These are phyloP conservation scores for Nycticebus coucang DNA, from an alignment of 2,113 vertebrate species.

Conservation along the genomic window DNA sequence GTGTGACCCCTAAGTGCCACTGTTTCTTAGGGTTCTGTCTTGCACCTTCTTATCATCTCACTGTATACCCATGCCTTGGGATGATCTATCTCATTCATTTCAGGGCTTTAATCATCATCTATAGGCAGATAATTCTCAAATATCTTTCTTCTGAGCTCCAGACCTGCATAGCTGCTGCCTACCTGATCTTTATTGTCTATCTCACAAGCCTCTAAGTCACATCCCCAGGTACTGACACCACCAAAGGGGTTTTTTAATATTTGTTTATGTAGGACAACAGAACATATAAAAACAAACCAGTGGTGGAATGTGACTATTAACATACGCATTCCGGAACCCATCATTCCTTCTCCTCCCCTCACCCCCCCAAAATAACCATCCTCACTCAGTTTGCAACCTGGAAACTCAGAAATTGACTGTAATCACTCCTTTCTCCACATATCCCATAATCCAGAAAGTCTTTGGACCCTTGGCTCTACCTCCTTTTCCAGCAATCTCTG, in stretches of 20 bases:
- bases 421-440: background rate
- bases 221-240: too few relatives aligned
- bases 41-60: background rate
- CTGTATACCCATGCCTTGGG: background rate
- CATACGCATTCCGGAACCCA: conserved; percentile 17
- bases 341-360: background rate
- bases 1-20: background rate
- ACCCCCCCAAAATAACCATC: background rate
- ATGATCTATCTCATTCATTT: background rate
- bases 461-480: background rate
- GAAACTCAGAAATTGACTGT: conserved; percentile 4
- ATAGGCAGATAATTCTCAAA: background rate
- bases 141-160: background rate
- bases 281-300: too few relatives aligned
- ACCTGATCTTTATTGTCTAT: background rate
- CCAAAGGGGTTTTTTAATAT: too few relatives aligned
- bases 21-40: background rate
- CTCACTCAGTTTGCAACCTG: background rate
- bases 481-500: background rate
- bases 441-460: background rate
- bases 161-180: background rate
- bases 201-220: background rate
- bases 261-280: too few relatives aligned
- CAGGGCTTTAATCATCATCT: conserved; percentile 15
- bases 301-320: background rate